Evolutionary conservation across 2,888 invertebrate species (phyloP).

Genomic region (Stenolophus ochropezus): DNA sequence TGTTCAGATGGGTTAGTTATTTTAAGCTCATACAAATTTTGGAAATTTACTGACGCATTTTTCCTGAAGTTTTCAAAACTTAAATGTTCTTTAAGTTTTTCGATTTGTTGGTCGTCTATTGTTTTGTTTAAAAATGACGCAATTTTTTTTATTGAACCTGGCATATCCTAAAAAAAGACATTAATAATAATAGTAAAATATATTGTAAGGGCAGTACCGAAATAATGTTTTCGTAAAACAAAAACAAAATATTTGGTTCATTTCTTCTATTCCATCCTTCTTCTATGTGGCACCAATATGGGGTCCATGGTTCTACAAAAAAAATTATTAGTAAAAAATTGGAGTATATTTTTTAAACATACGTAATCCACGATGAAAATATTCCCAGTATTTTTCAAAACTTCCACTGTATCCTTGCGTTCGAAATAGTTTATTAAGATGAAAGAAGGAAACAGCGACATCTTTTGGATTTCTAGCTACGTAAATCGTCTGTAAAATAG

Average conservation of each 20-base stretch:
- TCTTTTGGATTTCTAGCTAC: constrained; percentile 91
- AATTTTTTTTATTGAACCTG: constrained; percentile 76
- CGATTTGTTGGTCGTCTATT: constrained; percentile 77
- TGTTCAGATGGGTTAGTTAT: constrained; percentile 77
- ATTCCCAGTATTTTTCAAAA: constrained; percentile 82
- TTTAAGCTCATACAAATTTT: constrained; percentile 78
- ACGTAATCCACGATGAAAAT: constrained; percentile 82
- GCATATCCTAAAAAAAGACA: constrained; percentile 76
- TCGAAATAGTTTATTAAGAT: constrained; percentile 82
- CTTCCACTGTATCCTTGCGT: constrained; percentile 82
- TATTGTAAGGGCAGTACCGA: too few relatives aligned
- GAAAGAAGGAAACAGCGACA: constrained; percentile 88
- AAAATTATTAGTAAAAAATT: background rate
- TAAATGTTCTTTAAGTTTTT: constrained; percentile 81
- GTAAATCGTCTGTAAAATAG: constrained; percentile 81
- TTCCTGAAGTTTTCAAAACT: constrained; percentile 87
- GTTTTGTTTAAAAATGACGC: constrained; percentile 78
- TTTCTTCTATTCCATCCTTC: constrained; percentile 83
- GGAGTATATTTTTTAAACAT: constrained; percentile 67
- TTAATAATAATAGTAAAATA: too few relatives aligned
- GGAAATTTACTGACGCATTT: constrained; percentile 86
- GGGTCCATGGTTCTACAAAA: constrained; percentile 81
- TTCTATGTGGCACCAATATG: constrained; percentile 86
- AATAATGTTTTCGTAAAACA: constrained; percentile 88
- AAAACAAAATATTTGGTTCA: constrained; percentile 82